Evolutionary conservation across 2,888 invertebrate genomes (phyloP).

Genomic region (Chymomyza procnemis): DNA sequence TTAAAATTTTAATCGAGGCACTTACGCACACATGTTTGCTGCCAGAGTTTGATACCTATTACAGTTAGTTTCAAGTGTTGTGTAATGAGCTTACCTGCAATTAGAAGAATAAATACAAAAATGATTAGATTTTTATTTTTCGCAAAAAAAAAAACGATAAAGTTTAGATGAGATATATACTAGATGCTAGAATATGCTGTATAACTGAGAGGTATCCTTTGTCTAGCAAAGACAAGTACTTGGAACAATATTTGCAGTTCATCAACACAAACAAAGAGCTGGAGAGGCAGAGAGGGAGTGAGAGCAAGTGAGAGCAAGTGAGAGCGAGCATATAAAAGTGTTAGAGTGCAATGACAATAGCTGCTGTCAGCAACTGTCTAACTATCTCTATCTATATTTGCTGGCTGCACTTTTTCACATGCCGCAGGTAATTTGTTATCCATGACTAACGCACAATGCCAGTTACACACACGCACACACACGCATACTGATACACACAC

Average conservation of each 20-base stretch:
- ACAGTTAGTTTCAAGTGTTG: constrained; percentile 22
- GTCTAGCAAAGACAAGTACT: background rate
- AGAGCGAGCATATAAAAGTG: constrained; percentile 12
- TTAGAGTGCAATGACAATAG: background rate
- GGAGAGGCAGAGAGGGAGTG: background rate
- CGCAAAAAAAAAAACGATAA: background rate
- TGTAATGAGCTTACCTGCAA: constrained; percentile 66
- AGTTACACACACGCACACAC: background rate
- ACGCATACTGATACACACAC: background rate
- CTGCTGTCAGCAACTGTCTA: constrained; percentile 45
- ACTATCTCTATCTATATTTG: background rate
- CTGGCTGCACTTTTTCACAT: constrained; percentile 50
- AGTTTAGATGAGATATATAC: background rate
- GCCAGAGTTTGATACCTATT: constrained; percentile 13
- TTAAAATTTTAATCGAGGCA: constrained; percentile 64
- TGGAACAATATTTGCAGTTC: constrained; percentile 31
- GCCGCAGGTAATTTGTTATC: constrained; percentile 71
- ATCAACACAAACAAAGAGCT: constrained; percentile 29
- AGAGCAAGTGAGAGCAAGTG: constrained; percentile 9
- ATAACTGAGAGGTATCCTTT: background rate
- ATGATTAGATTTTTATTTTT: background rate
- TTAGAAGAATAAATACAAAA: constrained; percentile 60
- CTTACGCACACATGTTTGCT: constrained; percentile 50
- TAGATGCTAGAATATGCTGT: too few relatives aligned
- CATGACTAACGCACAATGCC: constrained; percentile 59